phyloP scores from a whole-genome alignment of 2,888 invertebrate genomes.

The Seladonia tumulorum region DNA sequence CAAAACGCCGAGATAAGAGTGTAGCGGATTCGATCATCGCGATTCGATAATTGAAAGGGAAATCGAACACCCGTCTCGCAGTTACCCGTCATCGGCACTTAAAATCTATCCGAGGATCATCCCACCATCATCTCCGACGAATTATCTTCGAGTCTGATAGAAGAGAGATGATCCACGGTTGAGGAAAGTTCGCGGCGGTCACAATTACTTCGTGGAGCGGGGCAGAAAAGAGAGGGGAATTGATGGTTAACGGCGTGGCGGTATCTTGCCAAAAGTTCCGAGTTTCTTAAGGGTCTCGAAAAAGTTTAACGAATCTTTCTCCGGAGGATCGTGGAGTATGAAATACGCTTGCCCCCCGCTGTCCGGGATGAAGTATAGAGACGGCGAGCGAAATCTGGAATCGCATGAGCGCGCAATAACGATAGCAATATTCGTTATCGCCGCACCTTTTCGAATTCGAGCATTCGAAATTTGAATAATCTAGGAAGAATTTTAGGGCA shows the following conservation, averaged over 20 bases:
- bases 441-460: background rate
- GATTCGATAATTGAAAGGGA: slow-evolving; percentile 15
- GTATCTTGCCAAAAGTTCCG: slow-evolving; percentile 4
- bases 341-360: background rate
- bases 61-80: slow-evolving; percentile 3
- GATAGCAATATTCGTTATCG: slow-evolving; percentile 38
- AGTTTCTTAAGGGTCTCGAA: background rate
- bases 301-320: slow-evolving; percentile 1
- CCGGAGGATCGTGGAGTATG: background rate
- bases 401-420: slow-evolving; percentile 29
- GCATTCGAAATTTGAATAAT: background rate
- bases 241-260: background rate
- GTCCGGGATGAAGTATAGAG: background rate
- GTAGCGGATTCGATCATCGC: background rate
- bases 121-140: background rate
- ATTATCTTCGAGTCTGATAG: background rate
- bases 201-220: background rate
- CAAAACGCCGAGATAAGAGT: background rate
- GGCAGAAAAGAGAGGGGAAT: background rate
- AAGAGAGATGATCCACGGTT: background rate
- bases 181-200: background rate
- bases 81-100: background rate
- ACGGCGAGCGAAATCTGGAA: slow-evolving; percentile 29
- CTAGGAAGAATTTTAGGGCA: background rate
- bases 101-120: background rate